Evolutionary conservation across 2,797 vertebrate genomes (phyloP), one percentile per base, ranked within the genome.

Genomic region (Ptychobarbus kaznakovi): DNA sequence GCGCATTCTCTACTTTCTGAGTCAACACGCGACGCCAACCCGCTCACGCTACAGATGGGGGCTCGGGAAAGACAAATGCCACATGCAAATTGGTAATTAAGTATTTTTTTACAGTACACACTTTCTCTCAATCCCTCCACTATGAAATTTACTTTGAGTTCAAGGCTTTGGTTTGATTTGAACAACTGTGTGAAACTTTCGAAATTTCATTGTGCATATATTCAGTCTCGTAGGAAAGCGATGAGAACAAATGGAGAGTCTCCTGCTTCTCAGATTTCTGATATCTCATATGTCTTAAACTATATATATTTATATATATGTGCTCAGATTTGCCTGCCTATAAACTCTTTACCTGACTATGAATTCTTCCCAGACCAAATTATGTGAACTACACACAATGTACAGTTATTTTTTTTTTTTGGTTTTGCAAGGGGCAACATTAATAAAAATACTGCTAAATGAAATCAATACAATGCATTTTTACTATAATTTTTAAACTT

Each of bases 21-120:
- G 80, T 70, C 76, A 80, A 79, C 78, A 89, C 22, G 40, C 3
- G 16, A 81, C 13, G n/a, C 8, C 42, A 63, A 42, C 74, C 46
- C 25, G 40, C 9, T 18, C 10, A 12, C 20, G 5, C 13, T 40
- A 22, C 4, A 25, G n/a, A 58, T 58, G 74, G 12, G 25, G n/a
- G 11, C 20, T 78, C 38, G n/a, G 7, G 49, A 44, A 69, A 58
- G 75, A 44, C 38, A 69, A 84, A 84, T 68, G 63, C 10, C 11
- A 53, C 22, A 53, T 42, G 8, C 38, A 56, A 56, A 77, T 18
- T 32, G 32, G 40, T 78, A 42, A 84, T 70, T 5, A 12, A 68
- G 11, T 42, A 22, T 40, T 40, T 40, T 40, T 40, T 32, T 44
- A 66, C 28, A 35, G 63, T 35, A 28, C 16, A 9, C 0, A 2